Evolutionary conservation across 2,113 vertebrate species (phyloP).

Genomic region (Eptesicus fuscus): DNA sequence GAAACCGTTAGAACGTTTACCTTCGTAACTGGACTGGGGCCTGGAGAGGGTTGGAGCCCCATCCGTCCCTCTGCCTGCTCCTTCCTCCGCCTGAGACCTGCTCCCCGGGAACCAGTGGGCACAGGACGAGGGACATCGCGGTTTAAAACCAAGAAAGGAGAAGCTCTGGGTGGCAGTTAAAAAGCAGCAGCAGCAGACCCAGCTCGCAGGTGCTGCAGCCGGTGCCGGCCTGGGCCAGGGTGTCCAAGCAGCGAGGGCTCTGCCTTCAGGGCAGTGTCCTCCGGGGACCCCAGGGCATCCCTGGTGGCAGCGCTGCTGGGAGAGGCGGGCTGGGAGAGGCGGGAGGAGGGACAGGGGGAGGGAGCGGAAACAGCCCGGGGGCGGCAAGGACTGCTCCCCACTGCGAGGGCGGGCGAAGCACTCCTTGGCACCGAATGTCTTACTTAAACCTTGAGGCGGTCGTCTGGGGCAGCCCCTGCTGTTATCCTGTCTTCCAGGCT

Average conservation of each 20-base stretch:
- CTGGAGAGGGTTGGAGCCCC: too few species aligned
- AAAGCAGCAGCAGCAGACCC: not conserved
- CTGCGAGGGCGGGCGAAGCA: not conserved
- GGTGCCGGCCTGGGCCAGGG: not conserved
- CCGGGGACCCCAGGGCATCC: not conserved
- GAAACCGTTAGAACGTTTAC: not conserved
- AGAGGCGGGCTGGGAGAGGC: not conserved
- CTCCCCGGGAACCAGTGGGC: not conserved
- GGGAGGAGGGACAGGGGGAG: not conserved
- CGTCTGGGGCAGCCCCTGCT: too few species aligned
- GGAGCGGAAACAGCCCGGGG: not conserved
- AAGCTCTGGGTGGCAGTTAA: not conserved
- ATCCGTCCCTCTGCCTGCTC: not conserved
- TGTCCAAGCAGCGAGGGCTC: not conserved
- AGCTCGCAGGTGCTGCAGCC: accelerated
- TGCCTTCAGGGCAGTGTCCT: not conserved
- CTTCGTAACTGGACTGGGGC: accelerated
- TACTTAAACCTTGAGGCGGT: not conserved
- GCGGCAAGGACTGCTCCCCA: not conserved
- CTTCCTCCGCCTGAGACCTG: not conserved
- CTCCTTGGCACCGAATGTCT: not conserved
- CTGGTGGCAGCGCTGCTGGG: not conserved
- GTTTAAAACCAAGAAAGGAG: not conserved
- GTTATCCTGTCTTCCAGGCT: not conserved
- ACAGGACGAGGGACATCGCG: not conserved